Conservation (phyloP, 2,888 invertebrate genomes). For the Tetragnatha montana region DNA sequence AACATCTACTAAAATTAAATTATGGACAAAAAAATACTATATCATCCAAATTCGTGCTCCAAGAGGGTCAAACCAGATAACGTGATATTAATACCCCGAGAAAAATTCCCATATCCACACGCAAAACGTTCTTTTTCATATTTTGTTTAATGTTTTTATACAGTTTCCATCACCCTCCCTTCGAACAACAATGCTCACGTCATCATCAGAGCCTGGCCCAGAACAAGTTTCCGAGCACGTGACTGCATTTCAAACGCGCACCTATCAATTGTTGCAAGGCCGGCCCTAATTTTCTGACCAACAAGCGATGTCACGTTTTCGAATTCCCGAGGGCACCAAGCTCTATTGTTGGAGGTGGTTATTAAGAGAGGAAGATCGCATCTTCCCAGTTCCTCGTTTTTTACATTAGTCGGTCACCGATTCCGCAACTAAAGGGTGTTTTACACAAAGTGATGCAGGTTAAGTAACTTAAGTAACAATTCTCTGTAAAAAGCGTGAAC, state of each 20-base stretch:
- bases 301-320: neutral
- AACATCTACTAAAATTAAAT: neutral
- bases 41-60: slow-evolving; percentile 9
- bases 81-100: neutral
- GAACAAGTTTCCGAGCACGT: slow-evolving; percentile 49
- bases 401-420: too few species aligned
- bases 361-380: slow-evolving; percentile 10
- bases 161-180: slow-evolving; percentile 13
- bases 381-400: slow-evolving; percentile 20
- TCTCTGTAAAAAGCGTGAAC: too few species aligned
- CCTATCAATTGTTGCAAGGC: slow-evolving; percentile 17
- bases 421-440: too few species aligned
- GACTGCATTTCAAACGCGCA: slow-evolving; percentile 16
- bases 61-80: slow-evolving; percentile 13
- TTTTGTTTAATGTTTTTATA: slow-evolving; percentile 6
- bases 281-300: slow-evolving; percentile 26
- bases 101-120: slow-evolving; percentile 8
- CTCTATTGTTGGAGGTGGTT: slow-evolving; percentile 17
- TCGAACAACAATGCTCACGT: slow-evolving; percentile 36
- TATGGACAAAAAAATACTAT: neutral
- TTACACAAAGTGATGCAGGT: too few species aligned
- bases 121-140: neutral
- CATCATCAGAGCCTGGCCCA: slow-evolving; percentile 13
- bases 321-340: neutral
- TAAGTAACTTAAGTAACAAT: too few species aligned